Evolutionary conservation across 2,113 vertebrate genomes (phyloP).

Genomic region (Tympanuchus pallidicinctus): DNA sequence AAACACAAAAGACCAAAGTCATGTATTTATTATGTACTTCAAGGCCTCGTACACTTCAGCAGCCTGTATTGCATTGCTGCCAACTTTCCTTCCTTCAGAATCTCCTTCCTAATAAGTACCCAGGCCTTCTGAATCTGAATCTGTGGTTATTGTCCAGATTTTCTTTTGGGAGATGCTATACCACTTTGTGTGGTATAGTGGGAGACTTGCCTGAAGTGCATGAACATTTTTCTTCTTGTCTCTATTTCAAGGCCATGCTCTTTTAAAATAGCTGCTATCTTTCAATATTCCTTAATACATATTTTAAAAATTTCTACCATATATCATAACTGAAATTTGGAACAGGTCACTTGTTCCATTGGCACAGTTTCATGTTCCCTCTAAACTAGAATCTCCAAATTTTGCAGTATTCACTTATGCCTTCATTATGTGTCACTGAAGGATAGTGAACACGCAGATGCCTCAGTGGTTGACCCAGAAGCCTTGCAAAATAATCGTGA

Average conservation of each 20-base stretch:
- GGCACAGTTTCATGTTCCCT: slow-evolving; percentile 6
- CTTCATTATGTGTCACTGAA: neutral
- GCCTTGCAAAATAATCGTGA: neutral
- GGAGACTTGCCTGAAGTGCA: neutral
- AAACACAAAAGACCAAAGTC: neutral
- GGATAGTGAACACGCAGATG: neutral
- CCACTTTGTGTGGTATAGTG: neutral
- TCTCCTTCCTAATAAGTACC: neutral
- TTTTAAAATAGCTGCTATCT: neutral
- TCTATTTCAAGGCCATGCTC: neutral
- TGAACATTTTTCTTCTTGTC: neutral
- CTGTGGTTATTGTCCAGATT: neutral
- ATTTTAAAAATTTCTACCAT: neutral
- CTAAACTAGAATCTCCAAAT: neutral
- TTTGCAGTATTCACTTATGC: neutral
- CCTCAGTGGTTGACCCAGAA: neutral
- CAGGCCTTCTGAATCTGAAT: neutral
- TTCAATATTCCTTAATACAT: neutral
- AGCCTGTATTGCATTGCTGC: neutral
- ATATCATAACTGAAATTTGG: neutral
- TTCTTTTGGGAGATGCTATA: neutral
- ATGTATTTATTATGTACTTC: neutral
- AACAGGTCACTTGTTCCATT: slow-evolving; percentile 3
- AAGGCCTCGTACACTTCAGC: neutral
- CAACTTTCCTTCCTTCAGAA: neutral